Evolutionary conservation across 2,888 invertebrate species (phyloP).

Genomic region (Hydropsyche betteni): DNA sequence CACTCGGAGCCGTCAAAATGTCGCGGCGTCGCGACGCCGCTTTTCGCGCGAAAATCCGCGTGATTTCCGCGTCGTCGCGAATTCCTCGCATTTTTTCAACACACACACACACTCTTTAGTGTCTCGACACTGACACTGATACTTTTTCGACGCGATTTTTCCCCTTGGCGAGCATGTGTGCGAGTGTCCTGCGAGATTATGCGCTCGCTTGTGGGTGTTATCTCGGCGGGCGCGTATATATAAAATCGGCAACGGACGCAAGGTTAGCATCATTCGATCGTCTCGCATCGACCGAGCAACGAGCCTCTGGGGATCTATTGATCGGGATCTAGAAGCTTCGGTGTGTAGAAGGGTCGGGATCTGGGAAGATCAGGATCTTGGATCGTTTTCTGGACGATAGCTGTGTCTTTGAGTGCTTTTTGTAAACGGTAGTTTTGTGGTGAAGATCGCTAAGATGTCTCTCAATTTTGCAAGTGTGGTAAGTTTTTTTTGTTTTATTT

Average conservation of each 20-base stretch:
- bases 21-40: constrained; percentile 22
- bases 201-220: constrained; percentile 20
- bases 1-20: background rate
- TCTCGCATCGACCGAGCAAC: constrained; percentile 23
- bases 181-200: background rate
- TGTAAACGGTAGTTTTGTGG: too few species aligned
- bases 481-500: too few species aligned
- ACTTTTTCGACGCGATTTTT: too few species aligned
- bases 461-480: too few species aligned
- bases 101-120: background rate
- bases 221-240: constrained; percentile 19
- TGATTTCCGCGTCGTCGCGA: constrained; percentile 19
- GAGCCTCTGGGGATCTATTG: background rate
- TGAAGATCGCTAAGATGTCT: too few species aligned
- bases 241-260: constrained; percentile 8
- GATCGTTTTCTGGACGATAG: too few species aligned
- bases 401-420: too few species aligned
- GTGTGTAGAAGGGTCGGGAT: too few species aligned
- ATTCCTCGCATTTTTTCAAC: constrained; percentile 10
- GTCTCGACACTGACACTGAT: too few species aligned
- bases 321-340: too few species aligned
- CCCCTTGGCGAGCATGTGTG: too few species aligned
- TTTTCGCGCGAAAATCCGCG: constrained; percentile 29
- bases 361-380: too few species aligned
- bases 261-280: constrained; percentile 32